These are phyloP conservation scores for Gobius niger DNA, from an alignment of 2,113 vertebrate species.

Conservation along the genomic window DNA sequence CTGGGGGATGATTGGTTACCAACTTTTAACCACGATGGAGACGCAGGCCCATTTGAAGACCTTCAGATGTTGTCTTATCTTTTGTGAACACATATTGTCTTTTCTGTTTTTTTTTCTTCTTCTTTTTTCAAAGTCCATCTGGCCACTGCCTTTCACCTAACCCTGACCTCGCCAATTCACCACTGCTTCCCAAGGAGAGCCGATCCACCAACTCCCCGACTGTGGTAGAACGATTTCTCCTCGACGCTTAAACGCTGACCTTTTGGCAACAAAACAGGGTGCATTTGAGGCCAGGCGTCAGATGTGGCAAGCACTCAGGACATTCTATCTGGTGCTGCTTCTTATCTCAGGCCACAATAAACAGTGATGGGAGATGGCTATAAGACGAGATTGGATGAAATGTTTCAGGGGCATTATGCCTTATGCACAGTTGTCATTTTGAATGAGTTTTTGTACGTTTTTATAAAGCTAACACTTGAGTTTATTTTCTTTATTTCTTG, in stretches of 20 bases:
- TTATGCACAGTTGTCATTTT: not conserved
- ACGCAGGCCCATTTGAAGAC: constrained; percentile 25
- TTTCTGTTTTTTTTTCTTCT: constrained; percentile 10
- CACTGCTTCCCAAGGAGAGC: constrained; percentile 27
- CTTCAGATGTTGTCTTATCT: constrained; percentile 27
- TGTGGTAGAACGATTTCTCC: constrained; percentile 63
- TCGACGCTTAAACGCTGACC: constrained; percentile 69
- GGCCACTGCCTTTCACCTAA: constrained; percentile 20
- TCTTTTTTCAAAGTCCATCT: constrained; percentile 23
- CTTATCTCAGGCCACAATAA: constrained; percentile 46
- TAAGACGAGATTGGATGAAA: constrained; percentile 28
- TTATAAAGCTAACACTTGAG: too few relatives aligned
- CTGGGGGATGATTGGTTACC: constrained; percentile 56
- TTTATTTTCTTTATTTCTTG: too few relatives aligned
- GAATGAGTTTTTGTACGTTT: not conserved
- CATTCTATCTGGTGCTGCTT: constrained; percentile 55
- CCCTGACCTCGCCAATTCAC: constrained; percentile 12
- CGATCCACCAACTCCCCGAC: constrained; percentile 52
- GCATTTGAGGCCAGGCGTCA: constrained; percentile 53
- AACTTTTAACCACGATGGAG: constrained; percentile 45
- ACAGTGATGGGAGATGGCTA: constrained; percentile 15
- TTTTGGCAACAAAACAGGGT: constrained; percentile 69
- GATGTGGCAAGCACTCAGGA: constrained; percentile 56
- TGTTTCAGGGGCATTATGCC: constrained; percentile 24
- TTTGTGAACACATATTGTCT: constrained; percentile 15